A percentile compares a stretch with the other conserved stretches of the same genome.
Conservation (phyloP, 1,140 invertebrate species). For the Olivierus martensii region DNA sequence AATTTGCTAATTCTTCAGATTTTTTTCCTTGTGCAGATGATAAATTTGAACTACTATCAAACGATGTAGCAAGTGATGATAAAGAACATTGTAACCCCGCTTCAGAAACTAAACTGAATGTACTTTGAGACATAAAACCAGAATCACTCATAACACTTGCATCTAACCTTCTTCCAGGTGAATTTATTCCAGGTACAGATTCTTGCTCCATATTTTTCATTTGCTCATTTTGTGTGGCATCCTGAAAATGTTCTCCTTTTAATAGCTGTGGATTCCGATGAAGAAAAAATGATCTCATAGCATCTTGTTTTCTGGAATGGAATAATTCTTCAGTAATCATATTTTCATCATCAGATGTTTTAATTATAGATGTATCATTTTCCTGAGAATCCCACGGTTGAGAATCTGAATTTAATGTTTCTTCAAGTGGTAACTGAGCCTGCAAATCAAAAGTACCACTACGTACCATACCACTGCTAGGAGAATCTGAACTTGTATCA, state of each 20-base stretch:
- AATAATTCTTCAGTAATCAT: neutral
- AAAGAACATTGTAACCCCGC: slow-evolving; percentile 5
- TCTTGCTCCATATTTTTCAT: no score
- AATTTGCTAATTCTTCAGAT: neutral
- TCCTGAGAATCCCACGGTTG: neutral
- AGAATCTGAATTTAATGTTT: neutral
- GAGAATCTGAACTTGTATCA: no score
- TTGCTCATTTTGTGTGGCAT: neutral
- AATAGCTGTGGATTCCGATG: neutral
- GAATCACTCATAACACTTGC: slow-evolving; percentile 16
- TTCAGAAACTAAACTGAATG: slow-evolving; percentile 13
- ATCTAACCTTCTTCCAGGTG: slow-evolving; percentile 1
- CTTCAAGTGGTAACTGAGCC: slow-evolving; percentile 10
- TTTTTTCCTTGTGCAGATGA: neutral
- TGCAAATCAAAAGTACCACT: slow-evolving; percentile 20
- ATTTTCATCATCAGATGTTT: neutral
- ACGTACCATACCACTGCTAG: slow-evolving; percentile 14
- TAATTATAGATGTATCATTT: neutral
- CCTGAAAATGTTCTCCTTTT: neutral
- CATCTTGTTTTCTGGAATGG: neutral
- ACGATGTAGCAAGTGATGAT: slow-evolving; percentile 11
- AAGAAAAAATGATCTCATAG: neutral
- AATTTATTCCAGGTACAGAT: no score
- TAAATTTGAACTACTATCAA: neutral
- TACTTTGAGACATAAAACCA: slow-evolving; percentile 16